Evolutionary conservation across 2,797 vertebrate genomes (phyloP).

Genomic region (Hipposideros larvatus): DNA sequence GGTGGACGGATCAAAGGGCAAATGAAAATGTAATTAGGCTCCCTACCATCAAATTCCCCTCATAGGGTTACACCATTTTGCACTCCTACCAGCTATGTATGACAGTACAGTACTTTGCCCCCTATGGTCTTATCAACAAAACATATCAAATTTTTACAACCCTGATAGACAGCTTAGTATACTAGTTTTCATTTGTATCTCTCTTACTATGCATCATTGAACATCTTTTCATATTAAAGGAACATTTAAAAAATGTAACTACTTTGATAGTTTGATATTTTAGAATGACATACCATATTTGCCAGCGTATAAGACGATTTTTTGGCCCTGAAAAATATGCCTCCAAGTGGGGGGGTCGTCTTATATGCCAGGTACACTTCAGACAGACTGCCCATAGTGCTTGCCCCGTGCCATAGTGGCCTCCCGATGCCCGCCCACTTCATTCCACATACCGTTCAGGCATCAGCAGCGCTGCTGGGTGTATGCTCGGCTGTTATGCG

Average conservation of each 20-base stretch:
- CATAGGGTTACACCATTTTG: background rate
- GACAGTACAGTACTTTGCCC: background rate
- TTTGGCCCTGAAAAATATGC: no score
- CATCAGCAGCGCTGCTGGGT: no score
- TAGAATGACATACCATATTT: background rate
- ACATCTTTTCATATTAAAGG: conserved; percentile 2
- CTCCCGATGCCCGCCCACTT: no score
- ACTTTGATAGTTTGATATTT: conserved; percentile 37
- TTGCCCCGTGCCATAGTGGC: no score
- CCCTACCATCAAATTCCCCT: background rate
- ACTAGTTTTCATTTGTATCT: background rate
- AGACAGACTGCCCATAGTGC: no score
- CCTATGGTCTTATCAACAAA: background rate
- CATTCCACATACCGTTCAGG: no score
- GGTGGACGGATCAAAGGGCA: background rate
- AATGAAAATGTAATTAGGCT: background rate
- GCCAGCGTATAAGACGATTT: no score
- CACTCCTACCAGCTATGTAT: background rate
- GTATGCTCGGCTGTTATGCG: no score
- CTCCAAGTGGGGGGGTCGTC: no score
- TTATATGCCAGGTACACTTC: no score
- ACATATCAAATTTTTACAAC: background rate
- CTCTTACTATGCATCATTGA: background rate
- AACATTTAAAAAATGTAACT: background rate
- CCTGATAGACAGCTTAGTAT: background rate